A percentile compares a stretch with the other conserved stretches of the same genome.
These are phyloP conservation scores for Axea sp. DNA, from an alignment of 2,888 invertebrate genomes.

Conservation along the genomic window DNA sequence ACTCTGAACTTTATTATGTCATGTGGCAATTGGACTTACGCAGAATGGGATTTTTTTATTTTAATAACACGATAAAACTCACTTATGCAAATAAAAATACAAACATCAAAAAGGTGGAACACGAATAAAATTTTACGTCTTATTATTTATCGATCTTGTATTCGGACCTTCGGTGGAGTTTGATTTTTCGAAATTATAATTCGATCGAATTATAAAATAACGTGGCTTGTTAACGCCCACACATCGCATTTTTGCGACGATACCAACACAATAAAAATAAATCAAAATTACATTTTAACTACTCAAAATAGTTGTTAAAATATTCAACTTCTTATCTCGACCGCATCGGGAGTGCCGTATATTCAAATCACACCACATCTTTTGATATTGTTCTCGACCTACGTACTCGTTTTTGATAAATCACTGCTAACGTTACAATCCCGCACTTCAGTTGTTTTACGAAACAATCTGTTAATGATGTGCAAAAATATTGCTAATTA, in stretches of 20 bases:
- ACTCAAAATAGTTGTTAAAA: constrained; percentile 48
- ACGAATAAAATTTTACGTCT: constrained; percentile 52
- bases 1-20: constrained; percentile 43
- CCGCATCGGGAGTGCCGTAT: constrained; percentile 42
- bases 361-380: constrained; percentile 51
- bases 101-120: constrained; percentile 57
- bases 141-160: constrained; percentile 57
- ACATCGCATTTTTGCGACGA: constrained; percentile 30
- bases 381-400: constrained; percentile 57
- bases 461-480: constrained; percentile 46
- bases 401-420: constrained; percentile 57
- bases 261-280: constrained; percentile 45
- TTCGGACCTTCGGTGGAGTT: constrained; percentile 29
- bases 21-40: constrained; percentile 30
- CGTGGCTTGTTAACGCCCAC: constrained; percentile 52
- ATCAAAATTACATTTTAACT: constrained; percentile 51
- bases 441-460: constrained; percentile 33
- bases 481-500: constrained; percentile 54
- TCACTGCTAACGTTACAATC: constrained; percentile 39
- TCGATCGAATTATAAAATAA: constrained; percentile 54
- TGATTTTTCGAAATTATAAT: constrained; percentile 57
- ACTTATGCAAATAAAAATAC: constrained; percentile 57
- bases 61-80: constrained; percentile 39
- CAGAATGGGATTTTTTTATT: constrained; percentile 27
- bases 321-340: constrained; percentile 54